These are phyloP conservation scores for Marmota monax DNA, from an alignment of 2,113 vertebrate species.

Conservation along the genomic window DNA sequence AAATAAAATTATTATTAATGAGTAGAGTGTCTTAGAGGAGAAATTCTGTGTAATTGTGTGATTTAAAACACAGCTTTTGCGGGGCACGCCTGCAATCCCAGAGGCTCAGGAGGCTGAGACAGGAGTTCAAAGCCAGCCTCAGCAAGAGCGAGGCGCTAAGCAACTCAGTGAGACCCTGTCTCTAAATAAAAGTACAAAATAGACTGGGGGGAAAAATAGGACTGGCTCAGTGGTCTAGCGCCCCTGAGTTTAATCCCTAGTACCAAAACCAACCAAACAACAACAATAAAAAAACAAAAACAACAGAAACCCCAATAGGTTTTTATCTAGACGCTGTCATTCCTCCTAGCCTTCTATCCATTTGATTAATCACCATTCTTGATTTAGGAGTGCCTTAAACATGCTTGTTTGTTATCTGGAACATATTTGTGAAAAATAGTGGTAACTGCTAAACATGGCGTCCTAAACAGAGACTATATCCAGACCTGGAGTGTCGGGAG, in stretches of 20 bases:
- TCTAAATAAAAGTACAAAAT: no score
- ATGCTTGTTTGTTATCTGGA: constrained; percentile 26
- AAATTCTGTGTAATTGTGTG: neutral
- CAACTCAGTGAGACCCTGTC: no score
- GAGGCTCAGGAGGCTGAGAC: no score
- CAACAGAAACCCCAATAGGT: neutral
- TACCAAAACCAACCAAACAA: no score
- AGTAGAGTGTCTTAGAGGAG: neutral
- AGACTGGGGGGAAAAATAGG: no score
- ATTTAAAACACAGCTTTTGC: neutral
- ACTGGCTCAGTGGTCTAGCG: no score
- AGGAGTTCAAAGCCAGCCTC: no score
- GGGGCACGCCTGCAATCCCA: no score
- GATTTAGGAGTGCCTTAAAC: constrained; percentile 31
- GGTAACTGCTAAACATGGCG: neutral
- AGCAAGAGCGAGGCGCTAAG: no score
- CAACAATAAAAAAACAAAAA: no score
- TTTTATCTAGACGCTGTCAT: neutral
- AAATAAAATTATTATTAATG: constrained; percentile 28
- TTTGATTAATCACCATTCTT: neutral
- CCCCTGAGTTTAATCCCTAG: no score
- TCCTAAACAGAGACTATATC: neutral
- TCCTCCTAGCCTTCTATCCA: neutral
- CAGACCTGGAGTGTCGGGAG: neutral
- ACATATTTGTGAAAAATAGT: constrained; percentile 1